Evolutionary conservation across 2,113 vertebrate genomes (phyloP).

Genomic region (Alaudala cheleensis): DNA sequence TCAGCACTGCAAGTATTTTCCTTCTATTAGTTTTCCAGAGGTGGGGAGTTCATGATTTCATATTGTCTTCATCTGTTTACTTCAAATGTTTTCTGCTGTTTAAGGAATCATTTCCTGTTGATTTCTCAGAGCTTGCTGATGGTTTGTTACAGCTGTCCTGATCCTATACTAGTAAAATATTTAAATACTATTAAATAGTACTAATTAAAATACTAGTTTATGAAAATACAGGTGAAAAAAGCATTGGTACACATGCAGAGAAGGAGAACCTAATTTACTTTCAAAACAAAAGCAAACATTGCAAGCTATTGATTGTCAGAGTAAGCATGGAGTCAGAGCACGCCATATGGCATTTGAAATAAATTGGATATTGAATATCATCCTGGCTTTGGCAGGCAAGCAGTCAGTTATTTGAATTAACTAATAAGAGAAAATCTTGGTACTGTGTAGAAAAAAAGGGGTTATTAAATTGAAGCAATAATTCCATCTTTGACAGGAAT

Average conservation of each 20-base stretch:
- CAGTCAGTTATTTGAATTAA: slow-evolving; percentile 1
- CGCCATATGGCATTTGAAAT: background rate
- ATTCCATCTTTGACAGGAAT: background rate
- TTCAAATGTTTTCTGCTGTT: background rate
- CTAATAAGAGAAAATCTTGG: background rate
- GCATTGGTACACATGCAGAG: background rate
- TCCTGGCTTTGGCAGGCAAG: slow-evolving; percentile 8
- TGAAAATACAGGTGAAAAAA: background rate
- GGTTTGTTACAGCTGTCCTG: background rate
- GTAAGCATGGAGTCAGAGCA: background rate
- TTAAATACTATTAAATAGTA: background rate
- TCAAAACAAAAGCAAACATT: slow-evolving; percentile 24
- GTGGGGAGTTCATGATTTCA: background rate
- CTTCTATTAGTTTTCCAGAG: background rate
- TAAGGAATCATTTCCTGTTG: background rate
- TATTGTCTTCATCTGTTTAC: background rate
- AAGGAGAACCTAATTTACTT: background rate
- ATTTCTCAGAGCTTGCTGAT: background rate
- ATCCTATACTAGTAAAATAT: background rate
- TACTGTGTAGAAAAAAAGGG: background rate
- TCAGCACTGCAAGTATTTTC: background rate
- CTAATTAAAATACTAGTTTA: background rate
- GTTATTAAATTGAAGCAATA: background rate
- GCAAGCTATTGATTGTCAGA: background rate
- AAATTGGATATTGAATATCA: slow-evolving; percentile 23